Evolutionary conservation across 2,797 vertebrate genomes (phyloP).

Genomic region (Acrossocheilus wenchowensis): DNA sequence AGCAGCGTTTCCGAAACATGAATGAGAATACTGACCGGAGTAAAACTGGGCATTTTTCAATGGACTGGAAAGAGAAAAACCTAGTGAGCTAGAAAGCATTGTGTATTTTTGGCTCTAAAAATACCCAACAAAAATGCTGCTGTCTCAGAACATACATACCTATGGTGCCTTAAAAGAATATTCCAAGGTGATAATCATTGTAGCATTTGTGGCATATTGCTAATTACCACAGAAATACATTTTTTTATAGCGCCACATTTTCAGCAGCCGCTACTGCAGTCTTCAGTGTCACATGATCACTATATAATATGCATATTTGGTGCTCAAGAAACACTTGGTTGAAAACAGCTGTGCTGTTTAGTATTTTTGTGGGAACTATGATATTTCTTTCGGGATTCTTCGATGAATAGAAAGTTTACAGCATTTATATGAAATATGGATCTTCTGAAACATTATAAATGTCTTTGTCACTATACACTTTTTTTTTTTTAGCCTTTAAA

Average conservation of each 20-base stretch:
- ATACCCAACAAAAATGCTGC: background rate
- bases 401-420: background rate
- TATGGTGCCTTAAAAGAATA: background rate
- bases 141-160: background rate
- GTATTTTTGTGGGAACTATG: background rate
- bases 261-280: background rate
- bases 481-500: background rate
- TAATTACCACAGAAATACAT: background rate
- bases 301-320: background rate
- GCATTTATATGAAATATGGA: no score
- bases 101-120: conserved; percentile 11
- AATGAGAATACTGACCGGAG: conserved; percentile 55
- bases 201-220: no score
- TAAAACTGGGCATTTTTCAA: conserved; percentile 50
- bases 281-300: background rate
- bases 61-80: background rate
- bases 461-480: background rate
- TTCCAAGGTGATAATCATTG: background rate
- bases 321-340: background rate
- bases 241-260: background rate
- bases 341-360: background rate
- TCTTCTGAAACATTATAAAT: background rate
- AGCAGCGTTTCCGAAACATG: conserved; percentile 60
- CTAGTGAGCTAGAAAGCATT: conserved; percentile 11
- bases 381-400: background rate